Conservation (phyloP, 2,113 vertebrate species). For the Alaudala cheleensis region DNA sequence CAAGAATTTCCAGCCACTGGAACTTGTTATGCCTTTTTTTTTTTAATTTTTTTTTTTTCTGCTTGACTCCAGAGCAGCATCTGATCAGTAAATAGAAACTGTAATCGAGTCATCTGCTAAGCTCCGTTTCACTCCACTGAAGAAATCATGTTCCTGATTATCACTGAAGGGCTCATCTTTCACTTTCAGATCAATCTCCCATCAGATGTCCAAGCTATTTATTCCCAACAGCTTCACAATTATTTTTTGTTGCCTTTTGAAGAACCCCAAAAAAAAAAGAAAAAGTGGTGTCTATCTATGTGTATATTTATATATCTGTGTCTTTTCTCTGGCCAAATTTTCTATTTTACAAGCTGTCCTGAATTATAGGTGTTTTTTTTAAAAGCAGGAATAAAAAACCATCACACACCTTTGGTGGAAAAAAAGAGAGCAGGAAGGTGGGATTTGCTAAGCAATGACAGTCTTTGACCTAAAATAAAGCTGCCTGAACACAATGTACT, state of each 20-base stretch:
- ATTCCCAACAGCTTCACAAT: not conserved
- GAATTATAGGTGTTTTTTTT: not conserved
- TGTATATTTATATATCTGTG: not conserved
- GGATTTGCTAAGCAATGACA: not conserved
- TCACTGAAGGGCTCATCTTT: not conserved
- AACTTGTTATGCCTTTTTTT: not conserved
- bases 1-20: not conserved
- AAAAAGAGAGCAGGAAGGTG: not conserved
- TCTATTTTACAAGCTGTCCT: not conserved
- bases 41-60: not conserved
- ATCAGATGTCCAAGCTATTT: not conserved
- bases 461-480: not conserved
- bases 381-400: not conserved
- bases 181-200: not conserved
- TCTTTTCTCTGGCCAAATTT: not conserved
- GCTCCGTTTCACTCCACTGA: not conserved
- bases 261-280: not conserved
- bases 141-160: not conserved
- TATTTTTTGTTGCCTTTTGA: not conserved
- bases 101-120: not conserved
- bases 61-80: not conserved
- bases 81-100: conserved; percentile 24
- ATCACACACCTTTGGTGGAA: not conserved
- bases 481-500: not conserved
- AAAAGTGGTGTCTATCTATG: too few species aligned